These are phyloP conservation scores for Thalpophila matura DNA, from an alignment of 2,888 invertebrate species.

Conservation along the genomic window DNA sequence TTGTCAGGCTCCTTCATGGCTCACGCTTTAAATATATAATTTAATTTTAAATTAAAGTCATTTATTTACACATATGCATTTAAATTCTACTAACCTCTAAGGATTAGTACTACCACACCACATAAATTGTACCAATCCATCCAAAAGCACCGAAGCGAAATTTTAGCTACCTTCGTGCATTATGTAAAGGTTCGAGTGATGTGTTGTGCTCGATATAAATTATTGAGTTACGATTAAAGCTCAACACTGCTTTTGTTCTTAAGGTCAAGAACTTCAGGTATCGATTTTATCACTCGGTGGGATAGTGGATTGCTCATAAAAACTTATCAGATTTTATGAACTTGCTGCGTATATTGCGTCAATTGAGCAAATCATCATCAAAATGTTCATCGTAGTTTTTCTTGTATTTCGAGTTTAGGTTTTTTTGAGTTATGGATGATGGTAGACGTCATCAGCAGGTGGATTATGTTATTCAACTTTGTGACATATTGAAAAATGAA, in stretches of 20 bases:
- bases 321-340: conserved; percentile 31
- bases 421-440: too few relatives aligned
- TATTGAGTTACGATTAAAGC: conserved; percentile 62
- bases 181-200: conserved; percentile 62
- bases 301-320: conserved; percentile 38
- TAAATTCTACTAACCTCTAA: conserved; percentile 14
- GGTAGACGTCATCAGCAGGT: too few relatives aligned
- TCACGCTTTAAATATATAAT: too few relatives aligned
- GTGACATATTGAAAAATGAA: too few relatives aligned
- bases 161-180: conserved; percentile 61
- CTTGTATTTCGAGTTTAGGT: too few relatives aligned
- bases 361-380: conserved; percentile 5
- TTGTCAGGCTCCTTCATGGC: too few relatives aligned
- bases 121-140: conserved; percentile 7
- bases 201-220: conserved; percentile 64
- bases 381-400: neutral
- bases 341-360: neutral
- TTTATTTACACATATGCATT: too few relatives aligned
- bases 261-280: conserved; percentile 61
- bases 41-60: too few relatives aligned
- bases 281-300: conserved; percentile 56
- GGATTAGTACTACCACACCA: conserved; percentile 17
- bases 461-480: too few relatives aligned
- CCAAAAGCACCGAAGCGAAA: conserved; percentile 33
- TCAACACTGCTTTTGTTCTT: conserved; percentile 49